Evolutionary conservation across 2,113 vertebrate species (phyloP), one percentile per base, ranked within the genome.

Genomic region (Hyperoodon ampullatus): DNA sequence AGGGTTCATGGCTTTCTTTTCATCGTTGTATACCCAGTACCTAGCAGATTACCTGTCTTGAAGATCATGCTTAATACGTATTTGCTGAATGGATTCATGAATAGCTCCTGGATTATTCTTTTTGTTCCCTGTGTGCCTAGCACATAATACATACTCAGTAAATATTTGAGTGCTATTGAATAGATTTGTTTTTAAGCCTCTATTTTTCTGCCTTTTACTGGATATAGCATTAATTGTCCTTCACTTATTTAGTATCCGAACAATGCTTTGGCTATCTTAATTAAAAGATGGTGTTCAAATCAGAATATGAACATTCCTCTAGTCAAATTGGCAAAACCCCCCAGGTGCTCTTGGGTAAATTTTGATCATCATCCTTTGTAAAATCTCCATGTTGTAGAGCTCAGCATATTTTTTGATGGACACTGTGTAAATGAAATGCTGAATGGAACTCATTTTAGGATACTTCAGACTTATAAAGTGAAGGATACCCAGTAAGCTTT

Each of bases 201-300:
- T 18, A 2, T 61, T 88, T 95, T 72, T 16, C 78, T 89, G 13
- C 14, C 39, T 74, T n/a, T 92, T 83, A 15, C 33, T 78, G 16
- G 65, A 24, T n/a, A 63, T 72, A 77, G 14, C 42, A 71, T 70
- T 88, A 93, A 15, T 42, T 88, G 19, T 63, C 75, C 24, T 89
- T 88, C 61, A 42, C 15, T 88, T 96, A n/a, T 35, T 83, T 94
- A 66, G 9, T 91, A 71, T 60, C 8, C 70, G 7, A 80, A 89
- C 88, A 96, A 65, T 65, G 18, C 28, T 90, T 96, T 94, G 47
- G 81, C 23, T 72, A 39, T 68, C 26, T 83, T 91, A 78, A 93
- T 95, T 85, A 96, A 94, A 94, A 93, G 33, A 60, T 61, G 26
- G 4, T 60, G 44, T 88, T 93, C 85, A 74, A 61, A 65, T 88